Evolutionary conservation across 2,888 invertebrate species (phyloP).

Genomic region (Microplitis manilae): DNA sequence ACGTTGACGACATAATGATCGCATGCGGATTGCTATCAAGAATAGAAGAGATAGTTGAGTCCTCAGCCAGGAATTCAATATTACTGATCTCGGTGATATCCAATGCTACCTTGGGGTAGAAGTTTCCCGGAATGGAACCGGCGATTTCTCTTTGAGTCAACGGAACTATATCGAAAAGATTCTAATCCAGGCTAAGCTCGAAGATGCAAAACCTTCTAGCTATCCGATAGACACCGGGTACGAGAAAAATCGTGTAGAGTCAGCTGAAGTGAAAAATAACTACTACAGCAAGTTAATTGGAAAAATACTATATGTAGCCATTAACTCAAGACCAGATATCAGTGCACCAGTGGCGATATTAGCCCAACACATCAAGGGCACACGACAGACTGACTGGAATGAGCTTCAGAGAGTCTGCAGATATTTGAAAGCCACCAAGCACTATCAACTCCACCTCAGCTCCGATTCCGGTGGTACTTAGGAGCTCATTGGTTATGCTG

Average conservation of each 20-base stretch:
- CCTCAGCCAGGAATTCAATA: conserved; percentile 44
- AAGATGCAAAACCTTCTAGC: neutral
- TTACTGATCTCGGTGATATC: conserved; percentile 50
- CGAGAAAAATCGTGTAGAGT: neutral
- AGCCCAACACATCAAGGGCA: neutral
- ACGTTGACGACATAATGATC: conserved; percentile 46
- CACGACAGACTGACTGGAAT: neutral
- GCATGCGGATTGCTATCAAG: conserved; percentile 35
- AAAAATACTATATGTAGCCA: neutral
- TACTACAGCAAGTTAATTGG: neutral
- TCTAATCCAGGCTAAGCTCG: conserved; percentile 30
- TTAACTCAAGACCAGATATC: neutral
- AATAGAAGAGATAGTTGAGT: conserved; percentile 12
- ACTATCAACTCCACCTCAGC: neutral
- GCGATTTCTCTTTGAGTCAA: conserved; percentile 42
- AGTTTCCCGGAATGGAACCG: conserved; percentile 38
- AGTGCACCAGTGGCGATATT: neutral
- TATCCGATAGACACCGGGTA: neutral
- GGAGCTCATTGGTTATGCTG: neutral
- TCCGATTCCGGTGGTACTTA: neutral
- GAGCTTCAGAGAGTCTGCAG: neutral
- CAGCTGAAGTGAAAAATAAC: neutral
- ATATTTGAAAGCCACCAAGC: conserved; percentile 40
- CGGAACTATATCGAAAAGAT: conserved; percentile 45
- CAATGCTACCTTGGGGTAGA: conserved; percentile 48